Evolutionary conservation across 2,113 vertebrate species (phyloP).

Genomic region (Gadus macrocephalus): DNA sequence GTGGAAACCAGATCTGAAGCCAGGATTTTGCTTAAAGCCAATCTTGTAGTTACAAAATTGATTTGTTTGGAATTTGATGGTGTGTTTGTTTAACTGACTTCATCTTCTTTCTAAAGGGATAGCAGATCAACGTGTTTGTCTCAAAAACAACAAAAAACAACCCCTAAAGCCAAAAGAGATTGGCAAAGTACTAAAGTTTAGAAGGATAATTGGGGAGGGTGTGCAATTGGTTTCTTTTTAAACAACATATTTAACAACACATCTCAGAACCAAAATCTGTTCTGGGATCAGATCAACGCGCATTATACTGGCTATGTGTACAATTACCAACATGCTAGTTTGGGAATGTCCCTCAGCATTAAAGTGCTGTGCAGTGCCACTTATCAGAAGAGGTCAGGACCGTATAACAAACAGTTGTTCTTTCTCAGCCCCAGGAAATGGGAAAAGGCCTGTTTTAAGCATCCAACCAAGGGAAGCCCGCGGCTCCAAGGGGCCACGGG

Average conservation of each 20-base stretch:
- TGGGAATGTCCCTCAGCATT: conserved; percentile 20
- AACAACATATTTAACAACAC: too few relatives aligned
- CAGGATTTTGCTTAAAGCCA: conserved; percentile 9
- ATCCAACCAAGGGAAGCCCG: conserved; percentile 63
- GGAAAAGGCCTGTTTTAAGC: conserved; percentile 77
- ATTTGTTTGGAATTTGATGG: not conserved
- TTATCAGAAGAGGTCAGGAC: conserved; percentile 26
- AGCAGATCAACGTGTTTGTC: too few relatives aligned
- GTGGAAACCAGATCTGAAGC: conserved; percentile 23
- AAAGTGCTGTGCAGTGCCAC: conserved; percentile 64
- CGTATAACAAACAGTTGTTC: conserved; percentile 38
- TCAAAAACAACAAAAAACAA: too few relatives aligned
- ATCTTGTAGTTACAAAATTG: conserved; percentile 9
- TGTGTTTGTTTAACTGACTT: conserved; percentile 12
- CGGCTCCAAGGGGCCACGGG: conserved; percentile 18
- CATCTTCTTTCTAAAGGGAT: not conserved
- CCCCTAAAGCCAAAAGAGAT: too few relatives aligned
- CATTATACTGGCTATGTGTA: too few relatives aligned
- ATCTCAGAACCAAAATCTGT: too few relatives aligned
- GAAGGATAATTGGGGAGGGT: too few relatives aligned
- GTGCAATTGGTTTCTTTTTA: too few relatives aligned
- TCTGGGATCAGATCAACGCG: too few relatives aligned
- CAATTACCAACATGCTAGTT: not conserved
- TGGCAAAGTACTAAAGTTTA: too few relatives aligned
- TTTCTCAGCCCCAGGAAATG: conserved; percentile 75